These are phyloP conservation scores for Caenorhabditis zanzibari DNA, from an alignment of 2,888 invertebrate species.

Conservation along the genomic window DNA sequence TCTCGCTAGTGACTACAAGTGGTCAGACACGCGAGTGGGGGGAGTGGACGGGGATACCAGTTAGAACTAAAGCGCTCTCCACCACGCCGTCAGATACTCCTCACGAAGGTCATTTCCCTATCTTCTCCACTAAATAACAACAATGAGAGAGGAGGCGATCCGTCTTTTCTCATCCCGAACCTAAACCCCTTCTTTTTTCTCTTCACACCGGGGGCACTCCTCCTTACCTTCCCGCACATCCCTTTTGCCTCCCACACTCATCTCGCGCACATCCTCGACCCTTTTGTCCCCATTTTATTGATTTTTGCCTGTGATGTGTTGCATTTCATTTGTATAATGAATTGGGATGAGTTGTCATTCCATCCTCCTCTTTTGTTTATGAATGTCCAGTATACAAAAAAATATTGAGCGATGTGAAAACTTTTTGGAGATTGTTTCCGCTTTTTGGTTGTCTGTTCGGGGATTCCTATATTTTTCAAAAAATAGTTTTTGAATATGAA, in stretches of 20 bases:
- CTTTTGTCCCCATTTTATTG: slow-evolving; percentile 28
- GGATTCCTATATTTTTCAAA: not conserved
- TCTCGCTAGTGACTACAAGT: slow-evolving; percentile 26
- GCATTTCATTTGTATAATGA: slow-evolving; percentile 26
- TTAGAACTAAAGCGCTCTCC: slow-evolving; percentile 44
- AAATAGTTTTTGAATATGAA: not conserved
- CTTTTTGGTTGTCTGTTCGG: not conserved
- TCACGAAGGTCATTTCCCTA: slow-evolving; percentile 53
- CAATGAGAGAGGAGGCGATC: slow-evolving; percentile 40
- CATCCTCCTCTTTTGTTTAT: slow-evolving; percentile 48
- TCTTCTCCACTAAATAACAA: slow-evolving; percentile 51
- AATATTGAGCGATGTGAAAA: not conserved
- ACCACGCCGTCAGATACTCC: slow-evolving; percentile 53
- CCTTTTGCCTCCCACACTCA: slow-evolving; percentile 15
- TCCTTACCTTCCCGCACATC: slow-evolving; percentile 35
- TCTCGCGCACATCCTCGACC: slow-evolving; percentile 40
- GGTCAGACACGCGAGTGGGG: slow-evolving; percentile 20
- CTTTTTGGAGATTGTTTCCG: slow-evolving; percentile 15
- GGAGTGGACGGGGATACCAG: slow-evolving; percentile 45
- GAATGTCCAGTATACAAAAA: slow-evolving; percentile 36
- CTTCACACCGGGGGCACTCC: slow-evolving; percentile 3
- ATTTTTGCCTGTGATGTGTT: slow-evolving; percentile 53
- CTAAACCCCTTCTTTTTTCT: slow-evolving; percentile 27
- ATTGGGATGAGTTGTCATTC: no score
- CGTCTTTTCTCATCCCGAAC: slow-evolving; percentile 48